phyloP scores from a whole-genome alignment of 1,140 invertebrate species.

The Heliconius hermathena region DNA sequence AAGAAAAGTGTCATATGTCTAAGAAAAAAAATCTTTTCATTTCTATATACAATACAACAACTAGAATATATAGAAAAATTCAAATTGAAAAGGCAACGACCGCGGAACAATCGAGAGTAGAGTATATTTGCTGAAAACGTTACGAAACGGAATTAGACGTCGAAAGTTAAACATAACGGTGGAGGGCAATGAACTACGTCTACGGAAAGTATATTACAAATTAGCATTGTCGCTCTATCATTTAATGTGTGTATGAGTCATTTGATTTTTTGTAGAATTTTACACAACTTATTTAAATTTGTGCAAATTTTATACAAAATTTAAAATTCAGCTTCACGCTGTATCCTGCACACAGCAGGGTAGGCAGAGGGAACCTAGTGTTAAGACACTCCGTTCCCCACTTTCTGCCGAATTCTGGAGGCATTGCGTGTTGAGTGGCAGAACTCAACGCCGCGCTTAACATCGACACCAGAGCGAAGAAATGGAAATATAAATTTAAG shows the following conservation, averaged over 20 bases:
- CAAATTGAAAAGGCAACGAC: neutral
- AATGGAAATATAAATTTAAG: no score
- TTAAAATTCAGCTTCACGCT: no score
- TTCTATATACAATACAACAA: neutral
- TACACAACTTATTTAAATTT: neutral
- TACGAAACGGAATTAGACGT: constrained; percentile 7
- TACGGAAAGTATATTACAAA: neutral
- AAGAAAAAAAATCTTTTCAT: neutral
- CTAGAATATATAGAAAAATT: neutral
- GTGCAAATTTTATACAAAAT: neutral
- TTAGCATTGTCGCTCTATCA: constrained; percentile 2
- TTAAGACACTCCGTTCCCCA: no score
- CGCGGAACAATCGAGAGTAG: neutral
- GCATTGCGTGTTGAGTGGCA: no score
- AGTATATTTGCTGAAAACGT: constrained; percentile 4
- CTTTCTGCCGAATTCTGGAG: no score
- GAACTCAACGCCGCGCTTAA: no score
- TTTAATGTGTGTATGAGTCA: neutral
- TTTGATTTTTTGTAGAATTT: neutral
- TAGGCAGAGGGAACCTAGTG: no score
- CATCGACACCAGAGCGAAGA: no score
- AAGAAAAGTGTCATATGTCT: no score
- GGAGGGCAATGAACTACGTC: neutral
- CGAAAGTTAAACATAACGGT: constrained; percentile 11
- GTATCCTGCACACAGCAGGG: no score